Base-by-base conservation (phyloP, 2,888 invertebrate genomes). In the Cecidostiba fungosa region DNA sequence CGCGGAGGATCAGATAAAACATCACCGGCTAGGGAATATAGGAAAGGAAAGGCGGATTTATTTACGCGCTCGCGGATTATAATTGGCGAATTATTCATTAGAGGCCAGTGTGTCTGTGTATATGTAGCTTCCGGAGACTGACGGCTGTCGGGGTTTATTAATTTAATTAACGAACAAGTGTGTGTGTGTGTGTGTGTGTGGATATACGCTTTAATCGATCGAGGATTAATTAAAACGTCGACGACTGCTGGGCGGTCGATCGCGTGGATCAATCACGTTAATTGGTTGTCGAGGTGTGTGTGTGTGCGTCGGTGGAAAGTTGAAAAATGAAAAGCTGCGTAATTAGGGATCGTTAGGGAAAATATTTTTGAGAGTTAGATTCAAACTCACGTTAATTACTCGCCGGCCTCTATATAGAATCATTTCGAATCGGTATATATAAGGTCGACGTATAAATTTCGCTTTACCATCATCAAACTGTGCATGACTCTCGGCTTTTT, bases 31-130 rank as follows among this genome's bases (percentile, higher is more conserved):
- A 19, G n/a, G n/a, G 23, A 59, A 59, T 59, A 54, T 54, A 59
- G n/a, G 54, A 59, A 59, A n/a, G 69, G 73, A 78, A 73, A 84
- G 16, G 47, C 43, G 39, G 54, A 82, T 70, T 78, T 84, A 66
- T 84, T 43, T 16, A 29, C 26, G 50, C 77, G 77, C 59, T 59
- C 39, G 16, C 16, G n/a, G 26, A 3, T 29, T 82, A 69, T 69
- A 74, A 82, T 82, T 76, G 76, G 59, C 81, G 43, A 74, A 43
- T 81, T 62, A 66, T 81, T 62, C 62, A 79, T 79, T 74, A n/a
- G 54, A 3, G 4, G 10, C 26, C 26, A 39, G 29, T 76, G 0
- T 26, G 29, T 6, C 8, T 12, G 3, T n/a, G 26, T 74, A 26
- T 26, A n/a, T n/a, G 32, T 19, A n/a, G 54, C n/a, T 59, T 59